Evolutionary conservation across 92 coral and sea anemone species (phyloP).

Genomic region (Pocillopora grandis): DNA sequence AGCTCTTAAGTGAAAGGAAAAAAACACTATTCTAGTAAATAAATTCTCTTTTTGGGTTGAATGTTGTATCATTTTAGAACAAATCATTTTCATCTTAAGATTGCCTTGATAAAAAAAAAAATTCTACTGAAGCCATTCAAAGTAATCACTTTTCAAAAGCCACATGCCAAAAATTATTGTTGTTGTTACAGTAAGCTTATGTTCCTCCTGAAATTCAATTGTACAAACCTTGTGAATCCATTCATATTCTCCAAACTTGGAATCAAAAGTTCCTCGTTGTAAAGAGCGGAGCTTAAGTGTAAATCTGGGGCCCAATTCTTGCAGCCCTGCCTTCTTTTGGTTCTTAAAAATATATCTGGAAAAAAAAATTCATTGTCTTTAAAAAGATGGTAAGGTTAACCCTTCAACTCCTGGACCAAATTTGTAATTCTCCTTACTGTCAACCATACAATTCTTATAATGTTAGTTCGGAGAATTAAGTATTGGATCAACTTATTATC

Average conservation of each 20-base stretch:
- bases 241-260: conserved; percentile 93
- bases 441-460: no score
- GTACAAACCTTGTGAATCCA: conserved; percentile 92
- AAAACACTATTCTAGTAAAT: no score
- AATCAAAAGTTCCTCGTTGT: conserved; percentile 89
- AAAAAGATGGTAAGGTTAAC: not conserved
- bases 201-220: not conserved
- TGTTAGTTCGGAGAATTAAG: no score
- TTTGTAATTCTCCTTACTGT: no score
- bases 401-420: no score
- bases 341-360: conserved; percentile 89
- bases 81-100: not conserved
- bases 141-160: not conserved
- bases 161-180: not conserved
- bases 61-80: no score
- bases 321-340: conserved; percentile 89
- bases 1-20: no score
- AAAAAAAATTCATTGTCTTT: not conserved
- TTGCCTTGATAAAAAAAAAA: not conserved
- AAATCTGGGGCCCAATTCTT: conserved; percentile 94
- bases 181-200: no score
- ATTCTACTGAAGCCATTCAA: not conserved
- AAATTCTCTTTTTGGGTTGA: no score
- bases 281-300: conserved; percentile 88
- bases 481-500: no score